These are phyloP conservation scores for Odiellus spinosus DNA, from an alignment of 2,888 invertebrate species.

Conservation along the genomic window DNA sequence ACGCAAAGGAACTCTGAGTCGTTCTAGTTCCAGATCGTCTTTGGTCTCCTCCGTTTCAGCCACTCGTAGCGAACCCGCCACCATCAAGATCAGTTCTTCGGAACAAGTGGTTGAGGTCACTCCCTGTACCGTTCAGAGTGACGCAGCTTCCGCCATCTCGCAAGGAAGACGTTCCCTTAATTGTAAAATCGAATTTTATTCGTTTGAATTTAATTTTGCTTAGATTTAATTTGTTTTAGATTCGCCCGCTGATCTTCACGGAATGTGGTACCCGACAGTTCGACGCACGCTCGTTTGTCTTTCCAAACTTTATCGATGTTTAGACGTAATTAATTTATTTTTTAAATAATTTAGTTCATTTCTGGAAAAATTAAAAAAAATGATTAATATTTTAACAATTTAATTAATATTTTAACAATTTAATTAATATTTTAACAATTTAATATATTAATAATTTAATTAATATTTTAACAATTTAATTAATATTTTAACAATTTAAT, in stretches of 20 bases:
- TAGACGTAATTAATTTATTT: no score
- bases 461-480: background rate
- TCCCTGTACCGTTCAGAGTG: conserved; percentile 3
- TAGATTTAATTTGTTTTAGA: conserved; percentile 29
- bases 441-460: background rate
- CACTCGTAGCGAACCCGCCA: background rate
- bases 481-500: no score
- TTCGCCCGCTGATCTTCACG: conserved; percentile 89
- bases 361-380: no score
- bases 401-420: no score
- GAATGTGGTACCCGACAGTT: conserved; percentile 99
- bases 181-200: conserved; percentile 4
- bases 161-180: conserved; percentile 11
- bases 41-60: conserved; percentile 38
- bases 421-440: conserved; percentile 1
- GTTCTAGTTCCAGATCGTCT: conserved; percentile 50
- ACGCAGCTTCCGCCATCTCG: conserved; percentile 1
- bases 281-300: conserved; percentile 83
- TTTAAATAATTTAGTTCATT: no score
- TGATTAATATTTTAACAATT: conserved; percentile 22
- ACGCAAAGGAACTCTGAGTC: conserved; percentile 23
- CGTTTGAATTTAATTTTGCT: conserved; percentile 1
- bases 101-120: background rate
- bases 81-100: background rate
- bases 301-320: conserved; percentile 76